Evolutionary conservation across 2,797 vertebrate species (phyloP), one percentile per base, ranked within the genome.

Genomic region (Enteromius radiatus): DNA sequence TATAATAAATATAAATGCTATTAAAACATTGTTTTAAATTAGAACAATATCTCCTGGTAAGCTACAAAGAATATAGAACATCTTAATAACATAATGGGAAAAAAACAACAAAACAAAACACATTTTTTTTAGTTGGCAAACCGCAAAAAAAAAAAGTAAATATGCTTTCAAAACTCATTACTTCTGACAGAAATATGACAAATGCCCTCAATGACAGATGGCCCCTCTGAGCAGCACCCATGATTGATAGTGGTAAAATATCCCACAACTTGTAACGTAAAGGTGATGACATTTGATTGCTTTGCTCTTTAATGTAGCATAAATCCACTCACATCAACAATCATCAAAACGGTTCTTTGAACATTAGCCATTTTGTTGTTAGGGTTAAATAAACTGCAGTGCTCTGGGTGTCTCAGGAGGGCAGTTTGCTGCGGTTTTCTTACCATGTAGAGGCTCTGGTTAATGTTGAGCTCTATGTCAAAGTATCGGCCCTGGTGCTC

Each of bases 361-460:
- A 52, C 65, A 33, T 41, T 73, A 86, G n/a, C 43, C 68, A 47
- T 86, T 74, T 77, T 80, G 19, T 45, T 61, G 61, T 41, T 41
- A 23, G 41, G 36, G 67, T 67, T 75, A 75, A 82, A 82, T 54
- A 52, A 75, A 82, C 47, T 1, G n/a, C 70, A 76, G 33, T 52
- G 61, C 45, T 65, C 15, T 5, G n/a, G 10, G 5, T 0, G 61
- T 76, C 80, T 75, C 71, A 31, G 12, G 47, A 76, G 80, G 45
- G 80, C 61, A 65, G 70, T 64, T 75, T 64, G 43, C 41, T 76
- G 26, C 21, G 45, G 31, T 17, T 79, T 56, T 86, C 96, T 97
- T 93, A 98, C 98, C 90, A 93, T 91, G 77, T 90, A 90, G 67
- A 98, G 85, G 82, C 88, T 95, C 89, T 98, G 95, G 73, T 97